Base-by-base conservation (phyloP, 2,888 invertebrate genomes). In the Caenorhabditis sinica region DNA sequence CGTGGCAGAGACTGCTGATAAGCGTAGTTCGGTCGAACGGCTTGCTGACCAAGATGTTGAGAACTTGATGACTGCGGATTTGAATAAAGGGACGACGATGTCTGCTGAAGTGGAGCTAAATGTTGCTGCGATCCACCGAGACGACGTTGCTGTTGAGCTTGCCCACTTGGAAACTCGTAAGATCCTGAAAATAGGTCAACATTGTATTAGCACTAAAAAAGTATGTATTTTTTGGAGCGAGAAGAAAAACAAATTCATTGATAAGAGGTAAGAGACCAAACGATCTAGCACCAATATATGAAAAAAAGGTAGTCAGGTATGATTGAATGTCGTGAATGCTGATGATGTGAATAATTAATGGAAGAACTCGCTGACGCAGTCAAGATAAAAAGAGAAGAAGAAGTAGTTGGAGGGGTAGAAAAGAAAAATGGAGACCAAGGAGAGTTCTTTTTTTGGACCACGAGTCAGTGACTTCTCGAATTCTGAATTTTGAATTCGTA, bases 41-140 rank as follows among this genome's bases (percentile, higher is more conserved):
- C 66, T 66, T 66, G 58, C 68, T 76, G 75, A 68, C 68, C 76
- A 36, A 76, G 76, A 45, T 63, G 74, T 45, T 76, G 68, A 13
- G 72, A 71, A 36, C 72, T 68, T 23, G 71, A 75, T 11, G 66
- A 72, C 30, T 76, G 81, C 15, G 68, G 74, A 53, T 69, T 71
- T n/a, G 82, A 75, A 30, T 69, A 69, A 15, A 71, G 69, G 40
- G 81, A 82, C 13, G 81, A 82, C 0, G 82, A 77, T 1, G 81
- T 73, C 36, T 66, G 72, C 23, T 77, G 77, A 15, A 77, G 65
- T 17, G 72, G 76, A 49, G 75, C 80, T 56, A 84, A 73, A 33
- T 84, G 84, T 56, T 84, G 84, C n/a, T 84, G 84, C 15, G 84
- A 84, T 51, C 84, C 81, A 23, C 81, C 84, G 51, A 84, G 79